Evolutionary conservation across 1,140 invertebrate species (phyloP).

Genomic region (Samia ricini): DNA sequence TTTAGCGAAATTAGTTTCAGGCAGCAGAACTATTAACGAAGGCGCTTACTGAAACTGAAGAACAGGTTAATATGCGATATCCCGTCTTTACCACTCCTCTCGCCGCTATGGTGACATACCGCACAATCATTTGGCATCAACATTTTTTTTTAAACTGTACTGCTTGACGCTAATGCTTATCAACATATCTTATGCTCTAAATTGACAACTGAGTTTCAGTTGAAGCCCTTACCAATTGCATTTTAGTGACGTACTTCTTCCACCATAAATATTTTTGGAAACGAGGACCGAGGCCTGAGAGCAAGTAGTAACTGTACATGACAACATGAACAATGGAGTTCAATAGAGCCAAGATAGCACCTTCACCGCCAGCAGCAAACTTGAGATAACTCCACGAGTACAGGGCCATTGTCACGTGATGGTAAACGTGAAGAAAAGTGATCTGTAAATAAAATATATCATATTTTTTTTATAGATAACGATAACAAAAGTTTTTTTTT

Average conservation of each 20-base stretch:
- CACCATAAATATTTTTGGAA: constrained; percentile 94
- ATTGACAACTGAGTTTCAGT: background rate
- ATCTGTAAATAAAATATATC: constrained; percentile 77
- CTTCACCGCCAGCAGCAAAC: constrained; percentile 79
- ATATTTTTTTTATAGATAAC: background rate
- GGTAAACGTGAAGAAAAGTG: constrained; percentile 87
- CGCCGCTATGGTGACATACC: no score
- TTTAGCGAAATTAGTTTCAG: no score
- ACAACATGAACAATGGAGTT: constrained; percentile 86
- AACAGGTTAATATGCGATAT: no score
- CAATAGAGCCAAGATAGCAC: constrained; percentile 79
- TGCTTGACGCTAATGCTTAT: no score
- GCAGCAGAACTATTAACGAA: no score
- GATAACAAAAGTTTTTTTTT: no score
- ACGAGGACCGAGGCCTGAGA: constrained; percentile 88
- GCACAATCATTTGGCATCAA: no score
- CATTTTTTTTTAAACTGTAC: no score
- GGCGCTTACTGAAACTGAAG: no score
- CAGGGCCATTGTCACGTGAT: constrained; percentile 83
- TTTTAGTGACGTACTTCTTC: constrained; percentile 92
- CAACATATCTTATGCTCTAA: no score
- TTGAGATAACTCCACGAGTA: constrained; percentile 79
- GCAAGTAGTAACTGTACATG: constrained; percentile 92
- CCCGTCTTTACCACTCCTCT: no score
- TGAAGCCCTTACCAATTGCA: constrained; percentile 85